Conservation (phyloP, 2,113 vertebrate genomes). For the Notothenia rossii region DNA sequence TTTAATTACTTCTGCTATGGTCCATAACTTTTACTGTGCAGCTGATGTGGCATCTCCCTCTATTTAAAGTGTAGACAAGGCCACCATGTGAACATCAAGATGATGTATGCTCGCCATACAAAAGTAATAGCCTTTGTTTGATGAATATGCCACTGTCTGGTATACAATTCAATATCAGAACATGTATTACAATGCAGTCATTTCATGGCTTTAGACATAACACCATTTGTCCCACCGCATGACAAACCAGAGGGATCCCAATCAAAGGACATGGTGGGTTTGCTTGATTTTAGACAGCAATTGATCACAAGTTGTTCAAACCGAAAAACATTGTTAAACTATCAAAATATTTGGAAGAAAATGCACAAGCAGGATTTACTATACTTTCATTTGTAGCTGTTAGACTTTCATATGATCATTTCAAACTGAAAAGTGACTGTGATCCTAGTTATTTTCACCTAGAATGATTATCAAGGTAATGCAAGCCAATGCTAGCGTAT, state of each 20-base stretch:
- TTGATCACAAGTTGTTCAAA: constrained; percentile 50
- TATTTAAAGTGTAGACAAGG: constrained; percentile 71
- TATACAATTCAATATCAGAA: constrained; percentile 52
- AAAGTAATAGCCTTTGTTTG: constrained; percentile 59
- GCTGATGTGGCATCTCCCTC: constrained; percentile 67
- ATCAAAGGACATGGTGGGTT: constrained; percentile 45
- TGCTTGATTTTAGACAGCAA: constrained; percentile 34
- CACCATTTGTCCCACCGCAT: constrained; percentile 5
- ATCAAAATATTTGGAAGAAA: neutral
- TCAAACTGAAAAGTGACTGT: constrained; percentile 1
- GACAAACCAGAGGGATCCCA: constrained; percentile 33
- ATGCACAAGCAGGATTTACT: neutral
- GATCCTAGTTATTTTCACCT: constrained; percentile 52
- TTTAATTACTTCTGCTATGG: constrained; percentile 66
- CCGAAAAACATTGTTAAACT: neutral
- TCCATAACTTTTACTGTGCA: constrained; percentile 60
- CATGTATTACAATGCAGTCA: constrained; percentile 46
- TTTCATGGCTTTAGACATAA: constrained; percentile 10
- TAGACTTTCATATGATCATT: constrained; percentile 3
- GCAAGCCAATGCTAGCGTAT: constrained; percentile 70
- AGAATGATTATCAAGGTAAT: constrained; percentile 72
- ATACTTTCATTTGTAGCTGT: neutral
- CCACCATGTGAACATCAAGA: constrained; percentile 64
- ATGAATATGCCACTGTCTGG: constrained; percentile 46
- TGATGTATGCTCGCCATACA: constrained; percentile 52